Base-by-base conservation (phyloP, 2,797 vertebrate species). In the Toxotes lorentzi region DNA sequence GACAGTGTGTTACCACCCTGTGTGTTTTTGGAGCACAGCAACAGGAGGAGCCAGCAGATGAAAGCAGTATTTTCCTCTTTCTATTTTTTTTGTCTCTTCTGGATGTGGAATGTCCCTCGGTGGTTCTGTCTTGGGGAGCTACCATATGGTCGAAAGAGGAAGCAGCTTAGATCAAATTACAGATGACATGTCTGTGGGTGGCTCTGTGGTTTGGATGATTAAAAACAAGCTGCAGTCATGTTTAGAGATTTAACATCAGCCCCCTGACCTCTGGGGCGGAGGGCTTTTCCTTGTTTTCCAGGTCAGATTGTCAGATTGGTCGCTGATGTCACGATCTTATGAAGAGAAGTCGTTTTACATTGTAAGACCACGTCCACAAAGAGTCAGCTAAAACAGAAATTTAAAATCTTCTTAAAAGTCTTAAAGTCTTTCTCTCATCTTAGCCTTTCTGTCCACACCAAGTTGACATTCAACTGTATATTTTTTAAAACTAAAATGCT, bases 81-180 rank as follows among this genome's bases (percentile, higher is more conserved):
- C 61, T 34, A 48, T 79, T 72, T 40, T 75, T 60, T 5, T 75
- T 32, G 23, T 73, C 50, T 71, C 32, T 30, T 47, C 59, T 50
- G 50, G 40, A 63, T 68, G 45, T 62, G 35, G 30, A 75, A 57
- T 17, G 35, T 62, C 60, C 62, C 65, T 66, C 32, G 0, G 70
- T 59, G 57, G 51, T 53, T 82, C 61, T 27, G 73, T 67, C 21
- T 74, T 34, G 30, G 60, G 35, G 16, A 79, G 53, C 56, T 32
- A 58, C 32, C 72, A 88, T 78, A 69, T 73, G 86, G 61, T 76
- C 30, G 61, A n/a, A 72, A 82, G 56, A 58, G 65, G 76, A 84
- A 78, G 81, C 76, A 43, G 79, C 71, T 75, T 71, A 66, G 81
- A 66, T 86, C 43, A 65, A 77, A 82, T 85, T 75, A 83, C 83